Conservation (phyloP, 92 coral and sea anemone genomes). For the Palythoa heliodiscus region DNA sequence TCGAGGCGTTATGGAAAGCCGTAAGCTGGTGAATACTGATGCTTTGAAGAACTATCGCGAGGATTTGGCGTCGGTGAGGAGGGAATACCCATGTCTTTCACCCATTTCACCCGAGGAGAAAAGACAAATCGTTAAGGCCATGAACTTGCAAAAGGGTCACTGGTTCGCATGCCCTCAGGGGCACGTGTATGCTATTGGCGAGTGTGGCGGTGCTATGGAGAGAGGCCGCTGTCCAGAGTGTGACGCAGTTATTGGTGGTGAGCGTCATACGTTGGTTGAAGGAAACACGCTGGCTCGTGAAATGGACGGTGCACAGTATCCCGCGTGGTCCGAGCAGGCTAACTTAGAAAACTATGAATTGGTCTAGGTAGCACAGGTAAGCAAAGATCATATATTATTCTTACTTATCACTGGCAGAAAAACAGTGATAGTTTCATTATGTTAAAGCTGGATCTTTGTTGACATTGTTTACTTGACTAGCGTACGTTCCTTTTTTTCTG, state of each 20-base stretch:
- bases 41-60: conserved; percentile 42
- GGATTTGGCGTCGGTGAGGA: conserved; percentile 23
- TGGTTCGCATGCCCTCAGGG: conserved; percentile 91
- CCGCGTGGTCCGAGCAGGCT: conserved; percentile 99
- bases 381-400: not conserved
- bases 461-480: no score
- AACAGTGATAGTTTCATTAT: no score
- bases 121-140: conserved; percentile 70
- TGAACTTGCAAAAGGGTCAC: conserved; percentile 74
- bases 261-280: conserved; percentile 58
- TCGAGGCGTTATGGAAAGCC: conserved; percentile 41
- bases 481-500: no score
- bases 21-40: conserved; percentile 55
- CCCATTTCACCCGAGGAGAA: conserved; percentile 76
- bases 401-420: no score
- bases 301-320: conserved; percentile 77
- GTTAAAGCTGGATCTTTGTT: no score
- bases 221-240: conserved; percentile 85
- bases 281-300: conserved; percentile 82
- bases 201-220: conserved; percentile 94
- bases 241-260: conserved; percentile 81
- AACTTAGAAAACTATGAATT: conserved; percentile 76
- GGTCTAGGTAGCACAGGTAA: not conserved
- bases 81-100: conserved; percentile 17
- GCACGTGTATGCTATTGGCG: conserved; percentile 82